Percentiles rank a stretch among this genome's conserved stretches.
phyloP scores from a whole-genome alignment of 1,140 invertebrate genomes.

The Pinna nobilis region DNA sequence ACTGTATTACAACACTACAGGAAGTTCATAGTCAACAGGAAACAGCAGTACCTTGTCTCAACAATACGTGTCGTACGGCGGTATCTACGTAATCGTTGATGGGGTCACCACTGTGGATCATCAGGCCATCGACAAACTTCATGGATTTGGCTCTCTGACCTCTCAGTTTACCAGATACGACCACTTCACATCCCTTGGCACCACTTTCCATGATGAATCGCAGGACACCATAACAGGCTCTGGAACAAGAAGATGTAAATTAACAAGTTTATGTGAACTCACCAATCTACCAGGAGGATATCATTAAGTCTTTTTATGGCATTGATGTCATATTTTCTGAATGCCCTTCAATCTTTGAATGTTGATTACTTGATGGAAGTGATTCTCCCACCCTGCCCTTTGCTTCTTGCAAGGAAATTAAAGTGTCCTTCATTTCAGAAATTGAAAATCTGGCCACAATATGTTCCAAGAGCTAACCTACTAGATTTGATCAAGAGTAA shows the following conservation, averaged over 20 bases:
- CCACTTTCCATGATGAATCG: conserved; percentile 99
- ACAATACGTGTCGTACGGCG: conserved; percentile 96
- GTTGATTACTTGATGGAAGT: no score
- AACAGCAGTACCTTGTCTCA: conserved; percentile 87
- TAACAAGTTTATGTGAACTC: no score
- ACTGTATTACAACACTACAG: conserved; percentile 77
- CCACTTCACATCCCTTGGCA: conserved; percentile 96
- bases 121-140: conserved; percentile 99
- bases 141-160: conserved; percentile 99
- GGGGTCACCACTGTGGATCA: conserved; percentile 99
- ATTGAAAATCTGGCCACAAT: no score
- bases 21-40: neutral
- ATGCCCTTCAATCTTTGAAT: no score
- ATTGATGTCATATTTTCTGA: no score
- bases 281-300: no score
- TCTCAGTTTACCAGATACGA: conserved; percentile 98
- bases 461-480: no score
- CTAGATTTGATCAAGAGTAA: no score
- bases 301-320: no score
- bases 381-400: no score
- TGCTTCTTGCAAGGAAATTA: no score
- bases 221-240: conserved; percentile 99
- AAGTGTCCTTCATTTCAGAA: no score
- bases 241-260: conserved; percentile 68
- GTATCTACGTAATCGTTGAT: conserved; percentile 99